Evolutionary conservation across 2,797 vertebrate species (phyloP).

Genomic region (Microhierax caerulescens): DNA sequence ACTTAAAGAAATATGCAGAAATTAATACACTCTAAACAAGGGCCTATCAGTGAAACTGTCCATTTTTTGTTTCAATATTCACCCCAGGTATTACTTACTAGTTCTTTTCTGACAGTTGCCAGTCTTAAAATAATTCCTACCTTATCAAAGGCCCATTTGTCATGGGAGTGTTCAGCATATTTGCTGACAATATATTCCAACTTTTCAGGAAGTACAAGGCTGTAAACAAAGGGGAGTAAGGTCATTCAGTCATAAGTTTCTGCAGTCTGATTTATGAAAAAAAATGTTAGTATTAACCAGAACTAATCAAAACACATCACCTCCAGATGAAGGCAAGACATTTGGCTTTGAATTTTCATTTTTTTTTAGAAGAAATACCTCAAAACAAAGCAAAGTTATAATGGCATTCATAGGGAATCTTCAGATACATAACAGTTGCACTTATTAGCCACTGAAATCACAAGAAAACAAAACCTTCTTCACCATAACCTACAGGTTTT

Average conservation of each 20-base stretch:
- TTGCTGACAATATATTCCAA: conserved; percentile 93
- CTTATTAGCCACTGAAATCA: not conserved
- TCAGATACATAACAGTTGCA: not conserved
- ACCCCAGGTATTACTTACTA: not conserved
- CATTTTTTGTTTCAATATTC: conserved; percentile 8
- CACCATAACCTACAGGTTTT: not conserved
- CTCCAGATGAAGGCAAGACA: not conserved
- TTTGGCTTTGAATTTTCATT: not conserved
- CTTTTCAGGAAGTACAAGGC: conserved; percentile 94
- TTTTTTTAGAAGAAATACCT: not conserved
- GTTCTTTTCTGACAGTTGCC: not conserved
- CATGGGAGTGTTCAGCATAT: conserved; percentile 93
- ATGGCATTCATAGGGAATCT: not conserved
- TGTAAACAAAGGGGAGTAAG: conserved; percentile 64
- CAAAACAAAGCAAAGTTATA: not conserved
- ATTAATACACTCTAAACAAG: not conserved
- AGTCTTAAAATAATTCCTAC: conserved; percentile 74
- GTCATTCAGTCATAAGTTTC: not conserved
- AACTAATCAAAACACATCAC: not conserved
- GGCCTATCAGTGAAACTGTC: not conserved
- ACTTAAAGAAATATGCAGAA: not conserved
- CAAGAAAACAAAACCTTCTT: not conserved
- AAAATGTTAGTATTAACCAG: not conserved
- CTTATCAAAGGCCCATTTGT: conserved; percentile 98
- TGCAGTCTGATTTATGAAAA: not conserved